Conservation (phyloP, 2,797 vertebrate genomes). For the Danio choprae region DNA sequence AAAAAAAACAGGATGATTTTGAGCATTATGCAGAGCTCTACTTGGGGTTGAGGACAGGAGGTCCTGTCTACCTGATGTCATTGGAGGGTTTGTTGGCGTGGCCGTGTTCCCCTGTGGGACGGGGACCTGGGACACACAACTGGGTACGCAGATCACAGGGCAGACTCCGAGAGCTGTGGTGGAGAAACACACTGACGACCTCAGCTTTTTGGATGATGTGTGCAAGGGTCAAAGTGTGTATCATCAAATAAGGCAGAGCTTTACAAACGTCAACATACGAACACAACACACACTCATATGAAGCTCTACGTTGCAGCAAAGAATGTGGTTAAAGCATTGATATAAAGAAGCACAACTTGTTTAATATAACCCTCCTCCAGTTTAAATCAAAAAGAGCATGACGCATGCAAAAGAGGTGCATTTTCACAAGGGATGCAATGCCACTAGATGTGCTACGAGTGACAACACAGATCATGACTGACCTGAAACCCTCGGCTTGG, state of each 20-base stretch:
- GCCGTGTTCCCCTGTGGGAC: conserved; percentile 85
- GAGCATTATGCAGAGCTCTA: not conserved
- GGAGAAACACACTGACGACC: conserved; percentile 80
- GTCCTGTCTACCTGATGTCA: conserved; percentile 92
- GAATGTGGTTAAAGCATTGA: conserved; percentile 28
- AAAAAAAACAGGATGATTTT: not conserved
- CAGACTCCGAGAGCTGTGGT: conserved; percentile 89
- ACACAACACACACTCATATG: conserved; percentile 30
- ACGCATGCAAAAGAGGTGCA: conserved; percentile 24
- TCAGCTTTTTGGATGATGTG: conserved; percentile 55
- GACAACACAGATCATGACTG: conserved; percentile 52
- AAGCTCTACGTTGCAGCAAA: conserved; percentile 14
- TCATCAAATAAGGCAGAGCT: conserved; percentile 44
- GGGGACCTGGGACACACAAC: conserved; percentile 83
- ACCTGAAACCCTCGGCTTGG: conserved; percentile 95
- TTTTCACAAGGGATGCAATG: conserved; percentile 4
- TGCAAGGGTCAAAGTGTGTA: conserved; percentile 45
- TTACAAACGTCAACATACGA: not conserved
- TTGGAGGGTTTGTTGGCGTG: conserved; percentile 82
- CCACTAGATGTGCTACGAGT: not conserved
- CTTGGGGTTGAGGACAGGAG: conserved; percentile 20
- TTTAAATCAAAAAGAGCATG: not conserved
- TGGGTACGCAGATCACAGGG: conserved; percentile 91
- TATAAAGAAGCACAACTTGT: not conserved
- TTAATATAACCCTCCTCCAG: conserved; percentile 15